phyloP scores from a whole-genome alignment of 2,888 invertebrate species.

The Stegophylla sp. region DNA sequence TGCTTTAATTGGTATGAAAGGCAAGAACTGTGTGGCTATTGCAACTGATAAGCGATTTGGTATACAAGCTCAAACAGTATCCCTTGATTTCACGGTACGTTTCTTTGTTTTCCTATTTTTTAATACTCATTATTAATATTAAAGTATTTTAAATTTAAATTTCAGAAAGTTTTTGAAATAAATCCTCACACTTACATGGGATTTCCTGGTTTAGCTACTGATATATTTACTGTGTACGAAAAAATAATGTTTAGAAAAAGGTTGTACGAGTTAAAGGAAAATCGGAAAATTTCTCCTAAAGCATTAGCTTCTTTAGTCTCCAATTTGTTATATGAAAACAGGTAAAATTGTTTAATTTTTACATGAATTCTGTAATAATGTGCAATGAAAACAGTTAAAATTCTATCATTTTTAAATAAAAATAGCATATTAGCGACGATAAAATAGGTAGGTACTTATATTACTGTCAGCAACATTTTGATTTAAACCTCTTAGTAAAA shows the following conservation, averaged over 20 bases:
- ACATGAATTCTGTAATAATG: too few species aligned
- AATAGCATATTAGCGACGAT: too few species aligned
- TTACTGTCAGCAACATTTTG: too few species aligned
- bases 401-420: too few species aligned
- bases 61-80: constrained; percentile 90
- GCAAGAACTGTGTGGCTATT: constrained; percentile 96
- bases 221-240: constrained; percentile 92
- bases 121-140: constrained; percentile 62
- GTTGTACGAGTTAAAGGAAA: constrained; percentile 93
- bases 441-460: too few species aligned
- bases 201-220: constrained; percentile 94
- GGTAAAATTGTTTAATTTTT: constrained; percentile 64
- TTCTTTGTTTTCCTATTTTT: constrained; percentile 60
- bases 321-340: constrained; percentile 90
- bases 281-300: constrained; percentile 87
- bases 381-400: neutral
- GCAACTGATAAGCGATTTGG: constrained; percentile 94
- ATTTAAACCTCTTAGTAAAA: too few species aligned
- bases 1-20: constrained; percentile 96
- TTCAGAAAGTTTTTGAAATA: constrained; percentile 89
- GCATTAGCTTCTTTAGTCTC: constrained; percentile 92
- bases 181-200: constrained; percentile 88
- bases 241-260: constrained; percentile 88
- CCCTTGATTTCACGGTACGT: constrained; percentile 77
- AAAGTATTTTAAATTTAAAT: constrained; percentile 62